A percentile compares a stretch with the other conserved stretches of the same genome.
phyloP scores from a whole-genome alignment of 2,797 vertebrate genomes.

The Chloroceryle amazona region DNA sequence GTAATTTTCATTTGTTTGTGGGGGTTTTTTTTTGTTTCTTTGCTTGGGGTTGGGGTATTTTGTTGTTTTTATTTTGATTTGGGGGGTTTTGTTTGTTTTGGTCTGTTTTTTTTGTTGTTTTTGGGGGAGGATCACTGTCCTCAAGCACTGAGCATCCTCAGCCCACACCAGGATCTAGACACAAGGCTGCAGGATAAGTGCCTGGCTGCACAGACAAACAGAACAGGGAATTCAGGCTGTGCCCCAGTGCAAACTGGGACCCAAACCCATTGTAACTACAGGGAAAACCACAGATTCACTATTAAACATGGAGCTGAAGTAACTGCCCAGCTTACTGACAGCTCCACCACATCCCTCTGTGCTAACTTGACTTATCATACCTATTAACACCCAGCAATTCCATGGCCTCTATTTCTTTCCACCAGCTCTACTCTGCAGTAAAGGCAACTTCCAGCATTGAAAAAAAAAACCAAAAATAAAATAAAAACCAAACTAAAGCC shows the following conservation, averaged over 20 bases:
- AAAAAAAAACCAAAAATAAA: neutral
- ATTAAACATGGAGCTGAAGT: neutral
- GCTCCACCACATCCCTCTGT: neutral
- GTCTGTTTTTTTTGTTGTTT: too few relatives aligned
- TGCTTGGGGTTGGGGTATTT: too few relatives aligned
- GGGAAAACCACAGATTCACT: neutral
- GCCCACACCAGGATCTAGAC: accelerated
- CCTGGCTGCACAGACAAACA: accelerated
- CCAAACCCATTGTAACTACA: accelerated
- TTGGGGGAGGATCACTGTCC: too few relatives aligned
- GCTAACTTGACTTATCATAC: neutral
- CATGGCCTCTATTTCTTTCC: neutral
- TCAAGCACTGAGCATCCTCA: neutral
- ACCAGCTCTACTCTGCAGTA: slow-evolving; percentile 27
- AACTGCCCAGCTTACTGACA: neutral
- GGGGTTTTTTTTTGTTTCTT: too few relatives aligned
- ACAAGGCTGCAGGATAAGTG: neutral
- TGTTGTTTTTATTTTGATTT: too few relatives aligned
- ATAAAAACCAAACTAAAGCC: neutral
- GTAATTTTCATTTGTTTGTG: too few relatives aligned
- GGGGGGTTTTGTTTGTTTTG: too few relatives aligned
- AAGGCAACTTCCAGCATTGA: neutral
- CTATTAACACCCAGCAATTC: neutral
- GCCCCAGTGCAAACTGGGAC: neutral
- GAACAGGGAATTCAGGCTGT: neutral